Base-by-base conservation (phyloP, 2,888 invertebrate species). In the Leptarthrus brevirostris region DNA sequence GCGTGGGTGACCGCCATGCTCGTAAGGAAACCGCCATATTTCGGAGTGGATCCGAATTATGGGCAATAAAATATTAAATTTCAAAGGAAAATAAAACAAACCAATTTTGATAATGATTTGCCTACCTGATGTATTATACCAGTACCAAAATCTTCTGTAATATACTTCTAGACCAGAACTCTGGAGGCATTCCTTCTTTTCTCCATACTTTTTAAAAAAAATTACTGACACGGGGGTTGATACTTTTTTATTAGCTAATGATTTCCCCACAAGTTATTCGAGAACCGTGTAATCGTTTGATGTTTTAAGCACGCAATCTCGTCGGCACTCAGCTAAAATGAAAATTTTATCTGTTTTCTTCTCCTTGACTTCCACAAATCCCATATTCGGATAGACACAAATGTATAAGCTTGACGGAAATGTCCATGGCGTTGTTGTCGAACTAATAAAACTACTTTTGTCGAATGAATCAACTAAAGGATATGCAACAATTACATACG, bases 401-500 rank as follows among this genome's bases (percentile, higher is more conserved):
- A 97, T 89, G 1, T 95, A 90, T 78, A 97, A 83, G 86, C 98
- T 98, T 81, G 96, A 95, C 0, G 97, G 97, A 76, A 98, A 86
- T 22, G 98, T 97, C 97, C 97, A 98, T 0, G 98, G 98, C 8
- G 97, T 98, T 1, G 98, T 98, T 0, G 98, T 98, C 98, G 98
- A 98, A 2, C 77, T 71, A 5, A 78, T 34, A 0, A 79, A 24
- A 18, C 76, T 72, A 22, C 93, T 90, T 44, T 90, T 83, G n/a
- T n/a, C n/a, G n/a, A n/a, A n/a, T n/a, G n/a, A n/a, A n/a, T n/a
- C n/a, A n/a, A n/a, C n/a, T 73, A 97, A 86, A 1, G 94, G 94
- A 82, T 98, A 94, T 75, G 90, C 90, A 2, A 98, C 91, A 44
- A 95, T 92, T 40, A 97, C 92, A 44, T 96, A 93, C 24, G 96